These are phyloP conservation scores for Sylvicola fuscatus DNA, from an alignment of 2,888 invertebrate genomes.

Conservation along the genomic window DNA sequence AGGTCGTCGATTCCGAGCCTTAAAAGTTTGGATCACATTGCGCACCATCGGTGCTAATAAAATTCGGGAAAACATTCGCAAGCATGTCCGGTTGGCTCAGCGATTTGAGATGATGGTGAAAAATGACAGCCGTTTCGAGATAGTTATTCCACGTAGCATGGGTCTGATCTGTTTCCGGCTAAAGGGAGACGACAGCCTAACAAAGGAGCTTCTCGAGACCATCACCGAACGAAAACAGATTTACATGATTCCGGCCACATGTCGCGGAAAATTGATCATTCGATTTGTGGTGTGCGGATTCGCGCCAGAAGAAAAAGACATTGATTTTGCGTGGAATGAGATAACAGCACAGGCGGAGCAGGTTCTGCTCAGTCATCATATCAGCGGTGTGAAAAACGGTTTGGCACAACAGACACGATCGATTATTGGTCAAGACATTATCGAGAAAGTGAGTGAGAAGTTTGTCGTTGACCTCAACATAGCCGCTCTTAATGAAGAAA, in stretches of 20 bases:
- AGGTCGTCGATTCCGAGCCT: slow-evolving; percentile 67
- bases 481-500: too few species aligned
- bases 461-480: too few species aligned
- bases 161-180: slow-evolving; percentile 81
- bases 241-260: slow-evolving; percentile 60
- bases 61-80: slow-evolving; percentile 53
- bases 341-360: slow-evolving; percentile 36
- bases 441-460: too few species aligned
- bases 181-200: slow-evolving; percentile 47
- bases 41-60: slow-evolving; percentile 64
- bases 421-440: too few species aligned
- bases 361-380: slow-evolving; percentile 9
- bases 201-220: slow-evolving; percentile 46
- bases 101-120: slow-evolving; percentile 52
- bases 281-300: slow-evolving; percentile 69
- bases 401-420: too few species aligned
- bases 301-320: slow-evolving; percentile 43
- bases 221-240: slow-evolving; percentile 57
- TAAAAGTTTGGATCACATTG: slow-evolving; percentile 89
- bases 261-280: slow-evolving; percentile 44
- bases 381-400: too few species aligned
- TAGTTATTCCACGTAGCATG: slow-evolving; percentile 48
- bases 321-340: slow-evolving; percentile 50
- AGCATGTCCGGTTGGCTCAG: slow-evolving; percentile 52
- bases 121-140: slow-evolving; percentile 56